A percentile compares a stretch with the other conserved stretches of the same genome.
These are phyloP conservation scores for Bubo scandiacus DNA, from an alignment of 2,113 vertebrate genomes.

Conservation along the genomic window DNA sequence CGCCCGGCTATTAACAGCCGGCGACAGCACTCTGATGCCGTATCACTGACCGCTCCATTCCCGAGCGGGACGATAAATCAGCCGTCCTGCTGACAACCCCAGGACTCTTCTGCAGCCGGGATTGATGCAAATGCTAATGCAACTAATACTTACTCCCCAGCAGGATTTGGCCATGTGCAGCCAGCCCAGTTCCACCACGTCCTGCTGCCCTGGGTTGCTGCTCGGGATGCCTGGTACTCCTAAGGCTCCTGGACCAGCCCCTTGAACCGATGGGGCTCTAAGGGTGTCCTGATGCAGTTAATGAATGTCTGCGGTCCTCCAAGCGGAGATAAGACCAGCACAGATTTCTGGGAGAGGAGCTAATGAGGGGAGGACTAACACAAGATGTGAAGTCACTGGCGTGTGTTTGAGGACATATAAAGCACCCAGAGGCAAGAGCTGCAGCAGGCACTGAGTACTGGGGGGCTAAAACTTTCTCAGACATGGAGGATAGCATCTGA, in stretches of 20 bases:
- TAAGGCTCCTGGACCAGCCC: background rate
- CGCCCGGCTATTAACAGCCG: conserved; percentile 25
- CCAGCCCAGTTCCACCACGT: accelerated
- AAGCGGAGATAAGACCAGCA: background rate
- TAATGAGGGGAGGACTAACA: accelerated
- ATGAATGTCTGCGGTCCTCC: background rate
- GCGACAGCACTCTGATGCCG: background rate
- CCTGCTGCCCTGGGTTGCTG: accelerated
- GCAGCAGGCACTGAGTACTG: background rate
- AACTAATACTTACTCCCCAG: accelerated
- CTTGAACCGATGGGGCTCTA: background rate
- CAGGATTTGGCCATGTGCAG: accelerated
- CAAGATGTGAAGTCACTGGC: background rate
- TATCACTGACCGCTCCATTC: background rate
- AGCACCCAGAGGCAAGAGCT: background rate
- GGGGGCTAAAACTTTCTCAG: background rate
- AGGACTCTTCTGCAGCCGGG: background rate
- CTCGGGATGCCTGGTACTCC: accelerated
- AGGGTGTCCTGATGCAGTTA: background rate
- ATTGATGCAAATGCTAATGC: background rate
- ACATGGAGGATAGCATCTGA: background rate
- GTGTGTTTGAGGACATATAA: background rate
- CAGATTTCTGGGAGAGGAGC: background rate
- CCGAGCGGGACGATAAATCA: accelerated
- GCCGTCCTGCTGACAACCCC: background rate